Evolutionary conservation across 1,140 invertebrate species (phyloP).

Genomic region (Drosophila paulistorum): DNA sequence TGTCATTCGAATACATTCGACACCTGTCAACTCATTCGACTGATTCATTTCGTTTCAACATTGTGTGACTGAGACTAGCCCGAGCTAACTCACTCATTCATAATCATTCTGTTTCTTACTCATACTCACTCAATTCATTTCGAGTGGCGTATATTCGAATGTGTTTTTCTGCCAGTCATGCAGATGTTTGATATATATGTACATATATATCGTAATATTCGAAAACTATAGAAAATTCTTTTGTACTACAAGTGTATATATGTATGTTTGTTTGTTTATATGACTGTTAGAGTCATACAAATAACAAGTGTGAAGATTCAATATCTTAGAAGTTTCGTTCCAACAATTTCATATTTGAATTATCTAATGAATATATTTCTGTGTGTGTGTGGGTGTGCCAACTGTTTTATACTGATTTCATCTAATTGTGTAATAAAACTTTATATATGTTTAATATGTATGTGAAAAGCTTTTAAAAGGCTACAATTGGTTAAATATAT

Average conservation of each 20-base stretch:
- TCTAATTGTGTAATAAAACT: background rate
- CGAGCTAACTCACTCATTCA: no score
- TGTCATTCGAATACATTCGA: no score
- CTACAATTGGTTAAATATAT: background rate
- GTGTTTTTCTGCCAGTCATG: no score
- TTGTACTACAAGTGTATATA: slow-evolving; percentile 5
- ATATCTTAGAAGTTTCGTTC: background rate
- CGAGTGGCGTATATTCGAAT: no score
- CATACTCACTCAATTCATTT: no score
- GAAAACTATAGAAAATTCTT: slow-evolving; percentile 2
- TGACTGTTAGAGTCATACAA: background rate
- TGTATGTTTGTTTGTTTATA: background rate
- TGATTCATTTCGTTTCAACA: no score
- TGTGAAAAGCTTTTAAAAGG: slow-evolving; percentile 6
- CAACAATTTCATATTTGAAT: background rate
- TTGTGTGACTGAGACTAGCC: no score
- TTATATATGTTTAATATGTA: background rate
- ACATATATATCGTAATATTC: background rate
- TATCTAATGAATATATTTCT: background rate
- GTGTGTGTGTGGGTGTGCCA: slow-evolving; percentile 7
- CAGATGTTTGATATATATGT: background rate
- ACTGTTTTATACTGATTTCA: background rate
- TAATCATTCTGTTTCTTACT: no score
- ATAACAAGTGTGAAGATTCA: background rate
- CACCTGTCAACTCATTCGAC: no score